A percentile compares a stretch with the other conserved stretches of the same genome.
phyloP scores from a whole-genome alignment of 1,140 invertebrate genomes.

The Artemia franciscana region DNA sequence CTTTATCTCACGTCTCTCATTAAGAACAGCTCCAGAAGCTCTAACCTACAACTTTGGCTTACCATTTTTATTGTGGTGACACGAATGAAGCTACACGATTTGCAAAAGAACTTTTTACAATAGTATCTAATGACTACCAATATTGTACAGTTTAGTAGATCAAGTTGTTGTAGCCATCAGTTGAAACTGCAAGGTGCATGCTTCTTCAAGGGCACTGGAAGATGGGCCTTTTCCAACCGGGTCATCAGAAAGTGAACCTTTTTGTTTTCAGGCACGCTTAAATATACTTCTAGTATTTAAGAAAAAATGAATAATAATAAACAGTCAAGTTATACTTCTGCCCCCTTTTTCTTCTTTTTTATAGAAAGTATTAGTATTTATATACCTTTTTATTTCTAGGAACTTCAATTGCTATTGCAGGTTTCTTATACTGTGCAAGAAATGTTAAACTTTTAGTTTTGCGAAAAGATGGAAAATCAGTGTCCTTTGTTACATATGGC shows the following conservation, averaged over 20 bases:
- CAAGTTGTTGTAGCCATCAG: neutral
- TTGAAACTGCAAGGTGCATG: neutral
- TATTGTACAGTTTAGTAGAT: neutral
- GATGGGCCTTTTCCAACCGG: neutral
- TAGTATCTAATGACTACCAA: neutral
- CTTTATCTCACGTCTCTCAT: neutral
- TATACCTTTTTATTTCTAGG: neutral
- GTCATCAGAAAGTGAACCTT: neutral
- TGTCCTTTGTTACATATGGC: neutral
- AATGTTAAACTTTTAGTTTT: neutral
- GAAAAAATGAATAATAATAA: neutral
- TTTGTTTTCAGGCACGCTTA: too few relatives aligned
- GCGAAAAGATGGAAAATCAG: neutral
- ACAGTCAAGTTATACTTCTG: neutral
- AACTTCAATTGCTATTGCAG: neutral
- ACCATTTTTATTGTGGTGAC: neutral
- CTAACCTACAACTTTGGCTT: neutral
- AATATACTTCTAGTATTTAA: neutral
- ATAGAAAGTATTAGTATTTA: neutral
- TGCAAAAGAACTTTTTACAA: neutral
- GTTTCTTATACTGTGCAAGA: neutral
- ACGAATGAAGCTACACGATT: neutral
- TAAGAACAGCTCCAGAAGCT: neutral
- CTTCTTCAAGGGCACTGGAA: neutral
- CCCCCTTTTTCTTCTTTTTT: neutral